phyloP scores from a whole-genome alignment of 2,797 vertebrate species.

The Sarcophilus harrisii region DNA sequence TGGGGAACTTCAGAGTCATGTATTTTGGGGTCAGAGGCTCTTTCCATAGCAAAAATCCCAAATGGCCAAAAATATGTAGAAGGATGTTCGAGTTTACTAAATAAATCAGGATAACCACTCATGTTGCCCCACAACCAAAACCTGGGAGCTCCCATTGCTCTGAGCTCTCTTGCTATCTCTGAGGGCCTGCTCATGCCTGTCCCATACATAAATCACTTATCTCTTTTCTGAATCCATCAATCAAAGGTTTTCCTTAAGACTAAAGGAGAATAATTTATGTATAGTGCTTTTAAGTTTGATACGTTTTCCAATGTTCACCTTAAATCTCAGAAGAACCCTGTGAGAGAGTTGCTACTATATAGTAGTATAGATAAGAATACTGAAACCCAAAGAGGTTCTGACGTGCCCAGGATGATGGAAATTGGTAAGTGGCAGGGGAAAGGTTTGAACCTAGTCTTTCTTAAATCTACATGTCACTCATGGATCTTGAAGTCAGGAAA shows the following conservation, averaged over 20 bases:
- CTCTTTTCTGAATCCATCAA: neutral
- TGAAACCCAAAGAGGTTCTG: neutral
- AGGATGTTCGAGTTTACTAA: neutral
- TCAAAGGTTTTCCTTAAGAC: neutral
- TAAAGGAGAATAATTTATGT: neutral
- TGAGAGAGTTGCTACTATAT: neutral
- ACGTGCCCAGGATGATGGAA: neutral
- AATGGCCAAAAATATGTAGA: neutral
- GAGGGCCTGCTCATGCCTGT: neutral
- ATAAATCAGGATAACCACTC: neutral
- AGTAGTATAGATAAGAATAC: neutral
- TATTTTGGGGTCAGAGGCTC: neutral
- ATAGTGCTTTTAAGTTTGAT: neutral
- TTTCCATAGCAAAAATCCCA: neutral
- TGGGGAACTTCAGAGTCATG: neutral
- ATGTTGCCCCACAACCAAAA: neutral
- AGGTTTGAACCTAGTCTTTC: neutral
- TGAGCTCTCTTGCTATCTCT: neutral
- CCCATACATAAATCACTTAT: neutral
- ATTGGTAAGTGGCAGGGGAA: neutral
- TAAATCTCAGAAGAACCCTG: neutral
- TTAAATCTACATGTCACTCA: neutral
- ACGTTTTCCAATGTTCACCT: neutral
- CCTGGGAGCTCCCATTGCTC: neutral
- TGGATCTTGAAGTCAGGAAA: neutral